Evolutionary conservation across 2,888 invertebrate species (phyloP).

Genomic region (Sericinus montela): DNA sequence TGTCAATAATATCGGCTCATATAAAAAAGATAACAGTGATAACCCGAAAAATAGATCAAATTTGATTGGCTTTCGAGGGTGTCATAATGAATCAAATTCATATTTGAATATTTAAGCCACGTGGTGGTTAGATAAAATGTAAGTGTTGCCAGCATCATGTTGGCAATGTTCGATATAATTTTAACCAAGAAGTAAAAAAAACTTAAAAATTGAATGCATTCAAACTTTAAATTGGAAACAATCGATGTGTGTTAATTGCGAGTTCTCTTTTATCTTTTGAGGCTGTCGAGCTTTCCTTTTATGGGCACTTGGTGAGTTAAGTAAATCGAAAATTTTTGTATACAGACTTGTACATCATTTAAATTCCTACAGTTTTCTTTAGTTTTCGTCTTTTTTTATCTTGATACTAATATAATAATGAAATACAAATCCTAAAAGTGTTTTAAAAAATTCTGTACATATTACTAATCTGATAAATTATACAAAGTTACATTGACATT

Average conservation of each 20-base stretch:
- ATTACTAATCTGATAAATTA: no score
- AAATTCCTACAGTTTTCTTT: neutral
- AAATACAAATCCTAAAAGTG: no score
- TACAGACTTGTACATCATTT: slow-evolving; percentile 1
- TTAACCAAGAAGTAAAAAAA: slow-evolving; percentile 4
- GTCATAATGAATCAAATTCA: no score
- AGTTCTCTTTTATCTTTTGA: slow-evolving; percentile 51
- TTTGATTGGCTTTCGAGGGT: no score
- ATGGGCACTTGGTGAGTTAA: slow-evolving; percentile 33
- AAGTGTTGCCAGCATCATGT: no score
- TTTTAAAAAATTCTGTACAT: no score
- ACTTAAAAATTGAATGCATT: slow-evolving; percentile 24
- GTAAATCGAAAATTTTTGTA: slow-evolving; percentile 25
- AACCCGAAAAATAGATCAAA: no score
- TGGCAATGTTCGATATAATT: slow-evolving; percentile 1
- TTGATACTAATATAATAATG: neutral
- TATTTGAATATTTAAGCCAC: no score
- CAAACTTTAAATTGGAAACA: slow-evolving; percentile 48
- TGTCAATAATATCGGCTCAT: no score
- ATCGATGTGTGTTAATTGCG: slow-evolving; percentile 56
- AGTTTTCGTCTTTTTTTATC: neutral
- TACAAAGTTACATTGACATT: no score
- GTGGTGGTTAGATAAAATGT: no score
- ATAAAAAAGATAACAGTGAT: no score
- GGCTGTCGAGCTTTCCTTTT: slow-evolving; percentile 54